phyloP scores from a whole-genome alignment of 2,797 vertebrate genomes.

The Acrossocheilus wenchowensis region DNA sequence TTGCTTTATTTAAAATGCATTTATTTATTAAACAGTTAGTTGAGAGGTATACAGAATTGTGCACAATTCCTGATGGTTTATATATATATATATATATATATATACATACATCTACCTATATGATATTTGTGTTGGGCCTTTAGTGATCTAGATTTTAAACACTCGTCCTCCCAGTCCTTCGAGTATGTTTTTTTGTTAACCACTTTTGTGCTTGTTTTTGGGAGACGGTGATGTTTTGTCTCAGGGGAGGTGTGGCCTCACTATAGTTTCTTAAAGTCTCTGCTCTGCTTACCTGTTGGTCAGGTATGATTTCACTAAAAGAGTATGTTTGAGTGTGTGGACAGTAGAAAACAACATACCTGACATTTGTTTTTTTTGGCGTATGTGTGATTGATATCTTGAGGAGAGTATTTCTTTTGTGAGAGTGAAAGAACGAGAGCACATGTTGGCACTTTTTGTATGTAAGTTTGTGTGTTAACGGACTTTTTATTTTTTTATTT shows the following conservation, averaged over 20 bases:
- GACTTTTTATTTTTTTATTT: not conserved
- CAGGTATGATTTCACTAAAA: conserved; percentile 22
- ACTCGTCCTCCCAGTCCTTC: not conserved
- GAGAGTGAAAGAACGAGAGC: conserved; percentile 24
- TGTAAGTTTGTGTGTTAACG: conserved; percentile 3
- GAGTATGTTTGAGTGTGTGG: conserved; percentile 23
- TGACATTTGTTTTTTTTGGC: not conserved
- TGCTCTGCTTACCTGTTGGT: conserved; percentile 54
- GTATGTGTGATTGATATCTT: not conserved
- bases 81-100: conserved; percentile 79
- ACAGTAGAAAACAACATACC: not conserved
- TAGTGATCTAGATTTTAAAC: conserved; percentile 19
- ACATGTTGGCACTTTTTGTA: conserved; percentile 46
- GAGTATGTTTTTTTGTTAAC: not conserved
- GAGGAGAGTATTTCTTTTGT: conserved; percentile 6
- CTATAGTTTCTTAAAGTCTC: conserved; percentile 58
- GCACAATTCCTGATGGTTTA: conserved; percentile 84
- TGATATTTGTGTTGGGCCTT: conserved; percentile 42
- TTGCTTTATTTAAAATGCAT: conserved; percentile 83
- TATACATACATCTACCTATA: conserved; percentile 60
- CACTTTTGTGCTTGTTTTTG: conserved; percentile 14
- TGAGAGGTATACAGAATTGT: conserved; percentile 80
- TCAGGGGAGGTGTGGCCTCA: conserved; percentile 65
- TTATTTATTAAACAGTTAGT: conserved; percentile 88
- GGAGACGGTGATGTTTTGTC: conserved; percentile 58